These are phyloP conservation scores for Cheilosia urbana DNA, from an alignment of 2,888 invertebrate genomes.

Conservation along the genomic window DNA sequence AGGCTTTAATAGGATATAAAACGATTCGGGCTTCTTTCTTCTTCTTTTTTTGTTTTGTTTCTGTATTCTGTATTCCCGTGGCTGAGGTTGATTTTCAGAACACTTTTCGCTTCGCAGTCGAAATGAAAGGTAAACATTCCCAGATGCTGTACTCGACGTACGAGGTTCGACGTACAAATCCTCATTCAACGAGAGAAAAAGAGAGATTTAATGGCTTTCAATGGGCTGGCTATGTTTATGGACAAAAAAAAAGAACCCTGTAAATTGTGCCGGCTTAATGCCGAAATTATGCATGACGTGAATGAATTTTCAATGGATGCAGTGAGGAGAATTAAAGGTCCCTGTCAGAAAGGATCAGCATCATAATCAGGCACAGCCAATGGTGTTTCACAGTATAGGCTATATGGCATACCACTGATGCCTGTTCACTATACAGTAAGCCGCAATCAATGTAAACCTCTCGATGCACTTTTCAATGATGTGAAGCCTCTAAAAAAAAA, in stretches of 20 bases:
- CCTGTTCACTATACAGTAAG: constrained; percentile 1
- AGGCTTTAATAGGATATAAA: constrained; percentile 65
- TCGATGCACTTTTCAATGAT: constrained; percentile 8
- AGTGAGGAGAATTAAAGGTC: constrained; percentile 35
- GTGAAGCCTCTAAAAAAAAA: constrained; percentile 14
- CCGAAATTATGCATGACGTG: constrained; percentile 54
- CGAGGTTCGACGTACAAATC: constrained; percentile 22
- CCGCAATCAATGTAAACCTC: constrained; percentile 13
- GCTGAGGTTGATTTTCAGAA: constrained; percentile 41
- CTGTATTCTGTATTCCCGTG: background rate
- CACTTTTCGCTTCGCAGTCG: constrained; percentile 15
- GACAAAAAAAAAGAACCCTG: constrained; percentile 16
- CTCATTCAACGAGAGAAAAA: background rate
- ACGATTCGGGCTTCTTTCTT: constrained; percentile 21
- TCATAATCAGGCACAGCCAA: constrained; percentile 22
- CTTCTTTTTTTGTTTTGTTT: background rate
- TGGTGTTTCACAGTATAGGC: background rate
- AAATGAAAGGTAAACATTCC: constrained; percentile 61
- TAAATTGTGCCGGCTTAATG: constrained; percentile 53
- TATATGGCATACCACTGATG: background rate
- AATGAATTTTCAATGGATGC: constrained; percentile 53
- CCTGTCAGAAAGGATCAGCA: constrained; percentile 54
- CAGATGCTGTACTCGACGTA: constrained; percentile 42
- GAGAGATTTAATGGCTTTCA: constrained; percentile 44
- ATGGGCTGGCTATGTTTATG: background rate